Conservation (phyloP, 2,888 invertebrate genomes). For the Drosophila colorata region DNA sequence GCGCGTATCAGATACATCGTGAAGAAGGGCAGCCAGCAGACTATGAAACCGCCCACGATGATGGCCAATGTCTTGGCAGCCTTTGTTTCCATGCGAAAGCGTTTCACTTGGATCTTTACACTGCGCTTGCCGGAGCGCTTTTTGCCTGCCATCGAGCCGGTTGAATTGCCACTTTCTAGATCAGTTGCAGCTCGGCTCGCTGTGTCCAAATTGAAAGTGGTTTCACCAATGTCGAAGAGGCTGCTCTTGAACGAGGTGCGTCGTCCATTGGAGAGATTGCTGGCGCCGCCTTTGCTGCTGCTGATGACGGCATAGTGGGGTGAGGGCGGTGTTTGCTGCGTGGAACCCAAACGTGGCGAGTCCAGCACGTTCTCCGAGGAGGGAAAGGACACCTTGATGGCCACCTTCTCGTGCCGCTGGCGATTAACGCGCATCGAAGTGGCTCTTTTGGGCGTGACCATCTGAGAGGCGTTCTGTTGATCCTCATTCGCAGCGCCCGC, state of each 20-base stretch:
- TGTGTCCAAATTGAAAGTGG: slow-evolving; percentile 81
- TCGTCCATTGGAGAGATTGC: slow-evolving; percentile 76
- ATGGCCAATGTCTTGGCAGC: slow-evolving; percentile 98
- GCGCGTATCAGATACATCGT: slow-evolving; percentile 96
- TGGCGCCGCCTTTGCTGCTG: slow-evolving; percentile 49
- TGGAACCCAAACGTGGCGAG: slow-evolving; percentile 65
- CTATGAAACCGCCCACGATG: slow-evolving; percentile 98
- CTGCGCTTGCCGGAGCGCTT: slow-evolving; percentile 93
- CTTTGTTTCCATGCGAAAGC: slow-evolving; percentile 97
- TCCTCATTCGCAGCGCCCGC: slow-evolving; percentile 50
- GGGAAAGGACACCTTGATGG: slow-evolving; percentile 93
- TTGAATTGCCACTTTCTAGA: slow-evolving; percentile 56
- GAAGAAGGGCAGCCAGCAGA: slow-evolving; percentile 99
- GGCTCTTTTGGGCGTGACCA: slow-evolving; percentile 86
- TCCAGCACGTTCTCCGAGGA: slow-evolving; percentile 89
- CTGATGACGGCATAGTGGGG: slow-evolving; percentile 75
- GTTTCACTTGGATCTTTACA: slow-evolving; percentile 95
- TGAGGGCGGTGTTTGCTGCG: slow-evolving; percentile 65
- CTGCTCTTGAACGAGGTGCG: slow-evolving; percentile 82
- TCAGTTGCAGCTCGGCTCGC: slow-evolving; percentile 34
- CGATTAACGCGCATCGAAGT: slow-evolving; percentile 87
- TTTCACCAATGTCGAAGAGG: slow-evolving; percentile 84
- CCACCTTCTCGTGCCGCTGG: slow-evolving; percentile 90
- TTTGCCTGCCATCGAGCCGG: slow-evolving; percentile 84
- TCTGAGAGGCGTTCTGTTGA: slow-evolving; percentile 49